Evolutionary conservation across 2,888 invertebrate species (phyloP).

Genomic region (Eupithecia exiguata): DNA sequence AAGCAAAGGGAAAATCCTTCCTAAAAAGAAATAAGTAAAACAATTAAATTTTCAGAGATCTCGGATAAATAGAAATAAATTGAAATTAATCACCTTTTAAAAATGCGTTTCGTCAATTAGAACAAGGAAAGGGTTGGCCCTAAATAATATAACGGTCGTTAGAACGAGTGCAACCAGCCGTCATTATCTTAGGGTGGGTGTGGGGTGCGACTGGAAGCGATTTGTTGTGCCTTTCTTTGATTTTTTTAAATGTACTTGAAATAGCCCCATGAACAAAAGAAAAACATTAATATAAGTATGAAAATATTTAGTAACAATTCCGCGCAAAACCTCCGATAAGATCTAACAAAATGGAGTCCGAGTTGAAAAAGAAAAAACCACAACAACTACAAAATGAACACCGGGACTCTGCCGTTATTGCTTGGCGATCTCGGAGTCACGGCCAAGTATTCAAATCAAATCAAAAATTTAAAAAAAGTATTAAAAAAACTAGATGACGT

Average conservation of each 20-base stretch:
- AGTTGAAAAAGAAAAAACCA: too few species aligned
- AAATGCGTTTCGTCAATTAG: conserved; percentile 78
- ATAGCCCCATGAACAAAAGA: not conserved
- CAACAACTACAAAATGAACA: too few species aligned
- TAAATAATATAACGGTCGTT: conserved; percentile 81
- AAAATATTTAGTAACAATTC: too few species aligned
- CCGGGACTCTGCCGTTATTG: too few species aligned
- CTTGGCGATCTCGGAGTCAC: too few species aligned
- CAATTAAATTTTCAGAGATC: not conserved
- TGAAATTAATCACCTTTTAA: conserved; percentile 53
- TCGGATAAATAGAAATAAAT: conserved; percentile 19
- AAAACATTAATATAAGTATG: too few species aligned
- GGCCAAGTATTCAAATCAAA: too few species aligned
- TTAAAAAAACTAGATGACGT: too few species aligned
- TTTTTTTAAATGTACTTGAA: too few species aligned
- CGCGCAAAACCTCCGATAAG: too few species aligned
- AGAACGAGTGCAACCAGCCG: conserved; percentile 72
- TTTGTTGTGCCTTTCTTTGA: not conserved
- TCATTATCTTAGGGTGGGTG: conserved; percentile 72
- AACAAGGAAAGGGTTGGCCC: conserved; percentile 74
- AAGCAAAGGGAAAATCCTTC: not conserved
- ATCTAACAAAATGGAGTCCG: too few species aligned
- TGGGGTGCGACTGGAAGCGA: conserved; percentile 43
- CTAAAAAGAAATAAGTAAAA: not conserved
- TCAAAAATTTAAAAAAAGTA: too few species aligned